phyloP scores from a whole-genome alignment of 2,113 vertebrate species.

The Chaetodon auriga region DNA sequence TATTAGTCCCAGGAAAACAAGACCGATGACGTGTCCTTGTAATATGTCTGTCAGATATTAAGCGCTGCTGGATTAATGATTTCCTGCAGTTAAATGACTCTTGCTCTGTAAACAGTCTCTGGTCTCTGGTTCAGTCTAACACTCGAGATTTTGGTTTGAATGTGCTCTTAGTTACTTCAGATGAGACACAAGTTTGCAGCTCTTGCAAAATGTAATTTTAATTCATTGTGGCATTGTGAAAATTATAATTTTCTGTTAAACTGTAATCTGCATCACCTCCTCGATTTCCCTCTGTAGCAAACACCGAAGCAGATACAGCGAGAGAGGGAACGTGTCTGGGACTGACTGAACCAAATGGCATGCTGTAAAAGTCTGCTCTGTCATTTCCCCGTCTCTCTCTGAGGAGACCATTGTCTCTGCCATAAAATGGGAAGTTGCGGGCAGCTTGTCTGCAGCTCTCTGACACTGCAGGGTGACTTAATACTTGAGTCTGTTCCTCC shows the following conservation, averaged over 20 bases:
- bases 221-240: no score
- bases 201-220: no score
- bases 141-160: background rate
- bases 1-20: background rate
- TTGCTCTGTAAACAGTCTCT: no score
- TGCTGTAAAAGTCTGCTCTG: constrained; percentile 7
- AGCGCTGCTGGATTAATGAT: background rate
- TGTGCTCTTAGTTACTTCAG: background rate
- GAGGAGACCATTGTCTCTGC: constrained; percentile 4
- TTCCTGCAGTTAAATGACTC: background rate
- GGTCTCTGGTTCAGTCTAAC: background rate
- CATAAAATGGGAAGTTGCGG: constrained; percentile 22
- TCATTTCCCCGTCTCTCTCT: constrained; percentile 24
- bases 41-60: background rate
- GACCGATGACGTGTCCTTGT: background rate
- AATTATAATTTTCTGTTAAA: no score
- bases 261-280: no score
- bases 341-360: constrained; percentile 3
- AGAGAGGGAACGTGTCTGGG: background rate
- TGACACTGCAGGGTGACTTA: background rate
- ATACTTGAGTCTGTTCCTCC: background rate
- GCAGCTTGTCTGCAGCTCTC: background rate
- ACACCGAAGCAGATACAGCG: background rate
- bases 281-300: no score
- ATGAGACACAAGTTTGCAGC: background rate